These are phyloP conservation scores for Remorina albescens DNA, from an alignment of 2,797 vertebrate genomes.

Conservation along the genomic window DNA sequence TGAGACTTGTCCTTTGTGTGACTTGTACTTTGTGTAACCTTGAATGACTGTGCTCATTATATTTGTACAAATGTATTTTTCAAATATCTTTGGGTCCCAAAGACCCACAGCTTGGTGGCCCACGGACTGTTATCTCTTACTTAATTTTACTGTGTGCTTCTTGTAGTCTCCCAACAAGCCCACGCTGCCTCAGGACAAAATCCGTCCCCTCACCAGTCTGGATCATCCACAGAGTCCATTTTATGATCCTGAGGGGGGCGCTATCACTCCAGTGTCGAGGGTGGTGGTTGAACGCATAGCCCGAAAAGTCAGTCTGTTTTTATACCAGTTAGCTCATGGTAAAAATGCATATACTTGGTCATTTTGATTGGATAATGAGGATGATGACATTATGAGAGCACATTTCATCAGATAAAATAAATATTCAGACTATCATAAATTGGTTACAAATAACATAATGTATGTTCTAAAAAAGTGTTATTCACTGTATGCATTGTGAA, in stretches of 20 bases:
- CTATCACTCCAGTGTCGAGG: conserved; percentile 94
- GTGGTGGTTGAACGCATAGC: conserved; percentile 96
- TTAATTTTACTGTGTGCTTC: conserved; percentile 28
- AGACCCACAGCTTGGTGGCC: conserved; percentile 16
- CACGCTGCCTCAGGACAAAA: conserved; percentile 92
- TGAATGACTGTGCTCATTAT: conserved; percentile 53
- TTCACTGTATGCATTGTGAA: neutral
- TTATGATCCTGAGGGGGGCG: conserved; percentile 97
- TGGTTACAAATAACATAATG: neutral
- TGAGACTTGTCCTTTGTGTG: conserved; percentile 58
- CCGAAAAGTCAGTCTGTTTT: conserved; percentile 89
- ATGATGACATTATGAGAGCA: neutral
- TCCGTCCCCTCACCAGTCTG: conserved; percentile 96
- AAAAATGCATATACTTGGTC: neutral
- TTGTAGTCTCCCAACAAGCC: conserved; percentile 94
- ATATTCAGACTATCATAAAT: neutral
- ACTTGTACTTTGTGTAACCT: conserved; percentile 59
- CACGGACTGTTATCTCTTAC: neutral
- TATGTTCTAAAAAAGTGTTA: neutral
- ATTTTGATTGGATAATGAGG: neutral
- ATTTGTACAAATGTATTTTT: conserved; percentile 40
- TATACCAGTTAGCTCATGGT: neutral
- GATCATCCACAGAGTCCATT: conserved; percentile 98
- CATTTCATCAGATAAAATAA: neutral
- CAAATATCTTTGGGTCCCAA: conserved; percentile 35